A percentile compares a stretch with the other conserved stretches of the same genome.
These are phyloP conservation scores for Melanotaenia trifasciata DNA, from an alignment of 2,797 vertebrate genomes.

Conservation along the genomic window DNA sequence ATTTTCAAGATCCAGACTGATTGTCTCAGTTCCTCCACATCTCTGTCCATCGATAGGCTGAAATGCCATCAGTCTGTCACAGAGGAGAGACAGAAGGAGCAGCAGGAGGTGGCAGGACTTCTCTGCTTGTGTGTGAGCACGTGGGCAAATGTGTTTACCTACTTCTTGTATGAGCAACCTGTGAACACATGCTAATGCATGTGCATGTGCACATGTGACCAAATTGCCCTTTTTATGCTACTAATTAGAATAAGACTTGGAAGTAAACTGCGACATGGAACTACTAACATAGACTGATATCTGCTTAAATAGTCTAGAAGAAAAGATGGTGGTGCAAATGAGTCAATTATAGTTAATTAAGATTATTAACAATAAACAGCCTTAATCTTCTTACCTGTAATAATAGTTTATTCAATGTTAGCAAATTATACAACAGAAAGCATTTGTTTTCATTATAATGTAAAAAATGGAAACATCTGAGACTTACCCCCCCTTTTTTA, in stretches of 20 bases:
- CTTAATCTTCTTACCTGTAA: no score
- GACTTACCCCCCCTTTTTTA: no score
- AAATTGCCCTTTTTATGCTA: neutral
- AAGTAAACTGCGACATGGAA: neutral
- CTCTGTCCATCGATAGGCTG: conserved; percentile 1
- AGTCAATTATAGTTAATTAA: no score
- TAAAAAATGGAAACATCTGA: no score
- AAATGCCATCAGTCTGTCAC: conserved; percentile 5
- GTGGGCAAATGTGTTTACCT: conserved; percentile 4
- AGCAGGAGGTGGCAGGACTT: conserved; percentile 32
- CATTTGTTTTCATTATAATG: no score
- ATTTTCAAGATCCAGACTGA: conserved; percentile 14
- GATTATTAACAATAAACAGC: no score
- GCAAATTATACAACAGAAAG: no score
- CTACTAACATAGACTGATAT: neutral
- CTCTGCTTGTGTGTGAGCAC: neutral
- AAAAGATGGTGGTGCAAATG: neutral
- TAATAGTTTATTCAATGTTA: no score
- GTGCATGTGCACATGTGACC: conserved; percentile 1
- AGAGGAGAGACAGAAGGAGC: conserved; percentile 28
- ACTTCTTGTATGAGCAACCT: neutral
- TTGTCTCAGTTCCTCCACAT: neutral
- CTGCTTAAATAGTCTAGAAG: neutral
- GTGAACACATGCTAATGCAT: neutral
- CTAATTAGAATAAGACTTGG: neutral